A percentile compares a stretch with the other conserved stretches of the same genome.
phyloP scores from a whole-genome alignment of 1,140 invertebrate species.

The Drosophila ogumai region DNA sequence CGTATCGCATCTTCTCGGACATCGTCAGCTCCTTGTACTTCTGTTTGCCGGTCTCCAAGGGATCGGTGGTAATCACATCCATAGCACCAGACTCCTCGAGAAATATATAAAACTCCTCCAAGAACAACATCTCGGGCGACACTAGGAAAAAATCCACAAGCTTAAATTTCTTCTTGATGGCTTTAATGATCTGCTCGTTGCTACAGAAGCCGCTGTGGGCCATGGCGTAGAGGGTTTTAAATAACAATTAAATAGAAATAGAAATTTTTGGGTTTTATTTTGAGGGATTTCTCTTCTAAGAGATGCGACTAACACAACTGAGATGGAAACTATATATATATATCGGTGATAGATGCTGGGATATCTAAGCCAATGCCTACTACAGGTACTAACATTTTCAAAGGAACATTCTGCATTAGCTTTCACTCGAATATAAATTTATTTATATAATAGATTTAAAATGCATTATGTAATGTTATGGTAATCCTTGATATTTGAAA shows the following conservation, averaged over 20 bases:
- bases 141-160: neutral
- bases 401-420: neutral
- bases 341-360: neutral
- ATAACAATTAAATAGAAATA: too few relatives aligned
- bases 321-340: neutral
- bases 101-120: conserved; percentile 33
- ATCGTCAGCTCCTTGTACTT: conserved; percentile 18
- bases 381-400: conserved; percentile 6
- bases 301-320: neutral
- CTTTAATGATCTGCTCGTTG: conserved; percentile 44
- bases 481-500: neutral
- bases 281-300: neutral
- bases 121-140: conserved; percentile 29
- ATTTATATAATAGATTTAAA: neutral
- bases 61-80: too few relatives aligned
- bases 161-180: conserved; percentile 23
- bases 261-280: neutral
- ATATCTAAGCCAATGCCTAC: conserved; percentile 11
- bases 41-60: neutral
- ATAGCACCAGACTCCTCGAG: conserved; percentile 14
- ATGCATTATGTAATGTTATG: too few relatives aligned
- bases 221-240: neutral
- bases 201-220: conserved; percentile 38
- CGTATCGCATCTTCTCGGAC: conserved; percentile 20
- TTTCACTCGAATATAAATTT: neutral